Evolutionary conservation across 2,888 invertebrate genomes (phyloP), one percentile per base, ranked within the genome.

Genomic region (Isoperla grammatica): DNA sequence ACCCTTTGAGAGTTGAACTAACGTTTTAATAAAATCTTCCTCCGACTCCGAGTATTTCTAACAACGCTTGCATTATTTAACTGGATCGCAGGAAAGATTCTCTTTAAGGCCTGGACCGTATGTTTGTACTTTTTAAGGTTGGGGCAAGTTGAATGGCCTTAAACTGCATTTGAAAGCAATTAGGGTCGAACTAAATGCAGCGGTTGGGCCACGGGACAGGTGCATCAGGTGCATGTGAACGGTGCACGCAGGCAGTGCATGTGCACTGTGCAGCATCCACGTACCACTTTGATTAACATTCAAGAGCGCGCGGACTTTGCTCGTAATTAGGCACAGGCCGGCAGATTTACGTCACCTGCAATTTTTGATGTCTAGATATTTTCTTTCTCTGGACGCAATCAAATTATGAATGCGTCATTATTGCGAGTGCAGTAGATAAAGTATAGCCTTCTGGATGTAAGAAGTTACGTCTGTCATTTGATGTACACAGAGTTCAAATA

Each of bases 101-200:
- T 50, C 29, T 50, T 50, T 22, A 50, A 22, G 49, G 22, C 29
- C 29, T 35, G 49, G 49, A 50, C 49, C 15, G 49, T 46, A 29
- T 50, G 49, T 29, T 50, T 50, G 22, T 23, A 50, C 49, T 50
- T 50, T 50, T 50, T 50, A 35, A 35, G 29, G 29, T 15, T 35
- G 29, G 49, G 12, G 49, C 13, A 50, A 35, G 49, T 50, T 50
- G 49, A 50, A 50, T 23, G 49, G 29, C 49, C 49, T 50, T 20
- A 50, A 50, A 50, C 49, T 50, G 49, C 49, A 50, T 50, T 50
- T 23, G 49, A 29, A 12, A 50, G 49, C 49, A 50, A 50, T 50
- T 50, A 50, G 49, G 49, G 49, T 50, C 49, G 49, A 15, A 50
- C 49, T 50, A 50, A 50, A 50, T 50, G 49, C 49, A 50, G 49